Base-by-base conservation (phyloP, 2,113 vertebrate genomes). In the Suncus etruscus region DNA sequence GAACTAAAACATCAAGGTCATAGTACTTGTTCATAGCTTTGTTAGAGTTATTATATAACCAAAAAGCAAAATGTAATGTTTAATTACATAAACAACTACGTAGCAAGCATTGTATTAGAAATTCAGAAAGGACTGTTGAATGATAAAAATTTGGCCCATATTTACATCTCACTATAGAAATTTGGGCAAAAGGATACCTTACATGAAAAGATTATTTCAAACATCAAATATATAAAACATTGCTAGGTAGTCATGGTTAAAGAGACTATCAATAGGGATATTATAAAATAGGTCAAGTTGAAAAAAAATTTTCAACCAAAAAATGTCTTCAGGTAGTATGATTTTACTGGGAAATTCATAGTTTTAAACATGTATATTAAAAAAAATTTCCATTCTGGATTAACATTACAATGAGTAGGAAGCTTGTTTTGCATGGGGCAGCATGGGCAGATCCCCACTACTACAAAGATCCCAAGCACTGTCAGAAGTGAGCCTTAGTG, bases 271-370 rank as follows among this genome's bases (percentile, higher is more conserved):
- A 61, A 8, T 29, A 65, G 24, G 58, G 69, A 86, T 73, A 63
- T 29, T 84, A 58, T 20, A 77, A 79, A 91, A 66, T 27, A 27
- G 80, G 65, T 66, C 7, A 50, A 91, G 72, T 79, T 50, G 11
- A 63, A 85, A 39, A 20, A 73, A 73, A 11, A 80, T 39, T 39
- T 73, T 10, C 2, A 66, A 66, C 8, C 25, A 80, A 63, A 65
- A n/a, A 72, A 65, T 73, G 2, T 74, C 9, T 65, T 73, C 0
- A n/a, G 12, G 16, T 65, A 85, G 50, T 2, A 79, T 2, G 73
- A 31, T 63, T 73, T 11, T 72, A 85, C 22, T 78, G 50, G n/a
- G 16, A 91, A 79, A 86, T 32, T 16, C 63, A 48, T 73, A 88
- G 45, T 27, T 79, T 79, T 61, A 91, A 79, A 31, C 22, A 39